Percentiles rank a stretch among this genome's conserved stretches.
Conservation (phyloP, 2,888 invertebrate species). For the Melanostoma mellinum region DNA sequence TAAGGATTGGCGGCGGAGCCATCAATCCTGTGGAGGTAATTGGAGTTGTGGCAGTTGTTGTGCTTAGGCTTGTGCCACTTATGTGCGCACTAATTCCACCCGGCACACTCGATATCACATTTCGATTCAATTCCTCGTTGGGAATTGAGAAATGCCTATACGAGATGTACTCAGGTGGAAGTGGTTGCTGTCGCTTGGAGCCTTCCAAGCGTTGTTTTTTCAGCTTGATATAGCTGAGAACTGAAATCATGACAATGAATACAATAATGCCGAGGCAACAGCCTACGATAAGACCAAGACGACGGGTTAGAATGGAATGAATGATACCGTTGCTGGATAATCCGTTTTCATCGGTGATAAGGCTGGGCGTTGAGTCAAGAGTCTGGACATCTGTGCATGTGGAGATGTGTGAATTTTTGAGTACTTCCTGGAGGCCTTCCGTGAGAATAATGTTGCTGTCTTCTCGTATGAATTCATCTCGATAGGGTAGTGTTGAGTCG, state of each 20-base stretch:
- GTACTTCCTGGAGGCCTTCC: slow-evolving; percentile 83
- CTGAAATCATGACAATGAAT: slow-evolving; percentile 92
- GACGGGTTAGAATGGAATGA: slow-evolving; percentile 89
- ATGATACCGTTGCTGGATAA: slow-evolving; percentile 87
- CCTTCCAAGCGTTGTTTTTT: slow-evolving; percentile 90
- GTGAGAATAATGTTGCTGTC: slow-evolving; percentile 84
- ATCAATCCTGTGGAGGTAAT: slow-evolving; percentile 63
- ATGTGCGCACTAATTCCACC: slow-evolving; percentile 81
- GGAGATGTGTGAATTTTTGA: slow-evolving; percentile 88
- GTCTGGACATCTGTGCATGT: slow-evolving; percentile 90
- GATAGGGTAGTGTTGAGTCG: slow-evolving; percentile 75
- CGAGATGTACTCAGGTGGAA: slow-evolving; percentile 91
- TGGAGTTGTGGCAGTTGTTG: slow-evolving; percentile 77
- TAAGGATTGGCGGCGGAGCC: slow-evolving; percentile 49
- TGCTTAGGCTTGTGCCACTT: slow-evolving; percentile 80
- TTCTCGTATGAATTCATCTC: slow-evolving; percentile 48
- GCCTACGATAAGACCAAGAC: slow-evolving; percentile 92
- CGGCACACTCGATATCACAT: slow-evolving; percentile 79
- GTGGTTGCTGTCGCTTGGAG: slow-evolving; percentile 87
- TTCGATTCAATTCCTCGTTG: slow-evolving; percentile 83
- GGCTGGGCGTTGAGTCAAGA: slow-evolving; percentile 87
- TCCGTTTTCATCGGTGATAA: slow-evolving; percentile 83
- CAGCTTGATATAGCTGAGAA: slow-evolving; percentile 91
- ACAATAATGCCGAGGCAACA: slow-evolving; percentile 93
- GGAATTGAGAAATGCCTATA: slow-evolving; percentile 89